These are phyloP conservation scores for Ochropleura leucogaster DNA, from an alignment of 2,888 invertebrate species.

Conservation along the genomic window DNA sequence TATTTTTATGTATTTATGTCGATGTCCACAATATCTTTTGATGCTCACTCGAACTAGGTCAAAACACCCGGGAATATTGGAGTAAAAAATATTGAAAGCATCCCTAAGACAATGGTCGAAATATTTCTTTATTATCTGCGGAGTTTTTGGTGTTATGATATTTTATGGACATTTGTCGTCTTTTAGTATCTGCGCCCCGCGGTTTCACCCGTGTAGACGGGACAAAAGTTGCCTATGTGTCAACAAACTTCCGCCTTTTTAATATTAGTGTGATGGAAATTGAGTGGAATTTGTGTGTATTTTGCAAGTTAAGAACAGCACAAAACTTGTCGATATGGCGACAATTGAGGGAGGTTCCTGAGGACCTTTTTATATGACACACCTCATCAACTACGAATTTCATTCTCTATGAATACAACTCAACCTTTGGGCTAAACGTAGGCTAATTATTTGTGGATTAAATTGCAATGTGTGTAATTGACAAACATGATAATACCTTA, in stretches of 20 bases:
- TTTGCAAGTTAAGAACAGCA: neutral
- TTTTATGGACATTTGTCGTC: constrained; percentile 2
- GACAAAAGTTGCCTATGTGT: too few relatives aligned
- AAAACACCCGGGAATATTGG: constrained; percentile 50
- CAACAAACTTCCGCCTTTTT: too few relatives aligned
- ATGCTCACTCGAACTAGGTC: constrained; percentile 48
- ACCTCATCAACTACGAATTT: neutral
- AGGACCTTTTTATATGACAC: neutral
- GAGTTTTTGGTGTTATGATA: constrained; percentile 21
- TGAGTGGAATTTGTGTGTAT: neutral
- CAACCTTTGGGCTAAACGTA: too few relatives aligned
- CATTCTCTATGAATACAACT: neutral
- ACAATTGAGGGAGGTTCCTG: too few relatives aligned
- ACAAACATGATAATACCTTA: neutral
- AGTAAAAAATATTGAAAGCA: constrained; percentile 55
- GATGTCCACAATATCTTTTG: constrained; percentile 34
- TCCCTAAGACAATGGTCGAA: constrained; percentile 43
- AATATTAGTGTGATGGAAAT: neutral
- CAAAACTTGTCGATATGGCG: neutral
- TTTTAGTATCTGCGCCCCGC: neutral
- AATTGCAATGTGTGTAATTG: neutral
- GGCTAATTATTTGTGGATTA: too few relatives aligned
- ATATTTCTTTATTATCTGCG: constrained; percentile 40
- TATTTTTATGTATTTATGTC: constrained; percentile 45
- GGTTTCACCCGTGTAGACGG: too few relatives aligned